Base-by-base conservation (phyloP, 2,113 vertebrate genomes). In the Myrmecophaga tridactyla region DNA sequence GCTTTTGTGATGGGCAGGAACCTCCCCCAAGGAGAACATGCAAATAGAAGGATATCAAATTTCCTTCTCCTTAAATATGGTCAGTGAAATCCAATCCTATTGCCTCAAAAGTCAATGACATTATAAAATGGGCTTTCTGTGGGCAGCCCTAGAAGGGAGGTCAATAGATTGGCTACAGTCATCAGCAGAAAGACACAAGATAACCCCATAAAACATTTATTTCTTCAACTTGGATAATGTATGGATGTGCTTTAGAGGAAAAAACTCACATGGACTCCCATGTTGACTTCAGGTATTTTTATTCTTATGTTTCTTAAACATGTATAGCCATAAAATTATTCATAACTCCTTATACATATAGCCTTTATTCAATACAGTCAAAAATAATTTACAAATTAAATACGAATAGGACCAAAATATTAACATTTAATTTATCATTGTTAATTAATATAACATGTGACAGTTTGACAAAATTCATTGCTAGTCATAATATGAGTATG, bases 311-410 rank as follows among this genome's bases (percentile, higher is more conserved):
- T 70, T 62, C 48, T 89, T 77, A 76, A 90, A 89, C 23, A 72
- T 69, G 10, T 60, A 25, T 80, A 73, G 56, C 6, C 14, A 29
- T 60, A 72, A 77, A 69, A 58, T 10, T 60, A 62, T 43, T 15
- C 17, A 63, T n/a, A 70, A 88, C 7, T 67, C 17, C 29, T 73
- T 65, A 56, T 87, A 18, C 12, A 65, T 65, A 29, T 9, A 92
- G 67, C 18, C 70, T 20, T 83, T 41, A 80, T 46, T 25, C 29
- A 83, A 70, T 53, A 27, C 0, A 76, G 60, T 65, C 6, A 89
- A 73, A 82, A 83, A 82, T 86, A 93, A 73, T 86, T 87, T 88
- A 29, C 31, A 95, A 90, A 65, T 86, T 12, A 60, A 77, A 72
- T 34, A 62, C 34, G 62, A 92, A 85, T 12, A 41, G 72, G 93